Percentiles rank a stretch among this genome's conserved stretches.
Evolutionary conservation across 1,140 invertebrate genomes (phyloP).

Genomic region (Delia radicum): DNA sequence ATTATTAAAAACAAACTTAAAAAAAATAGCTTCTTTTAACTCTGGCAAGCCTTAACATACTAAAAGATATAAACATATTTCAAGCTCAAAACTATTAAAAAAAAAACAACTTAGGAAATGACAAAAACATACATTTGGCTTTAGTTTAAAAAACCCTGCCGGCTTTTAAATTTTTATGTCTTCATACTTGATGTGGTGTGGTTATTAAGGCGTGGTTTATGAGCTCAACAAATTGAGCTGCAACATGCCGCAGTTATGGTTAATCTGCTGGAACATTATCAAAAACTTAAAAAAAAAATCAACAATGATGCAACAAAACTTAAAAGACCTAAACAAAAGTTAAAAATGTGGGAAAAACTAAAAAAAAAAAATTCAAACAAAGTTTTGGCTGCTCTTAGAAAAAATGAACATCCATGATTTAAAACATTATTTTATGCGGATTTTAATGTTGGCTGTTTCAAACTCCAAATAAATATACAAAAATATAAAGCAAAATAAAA

Average conservation of each 20-base stretch:
- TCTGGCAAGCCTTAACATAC: too few relatives aligned
- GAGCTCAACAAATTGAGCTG: conserved; percentile 22
- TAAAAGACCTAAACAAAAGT: neutral
- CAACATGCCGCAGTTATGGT: conserved; percentile 21
- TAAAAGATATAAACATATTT: too few relatives aligned
- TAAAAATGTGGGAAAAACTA: conserved; percentile 14
- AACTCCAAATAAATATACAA: neutral
- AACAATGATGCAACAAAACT: conserved; percentile 14
- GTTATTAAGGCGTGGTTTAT: conserved; percentile 22
- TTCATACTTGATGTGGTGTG: conserved; percentile 1
- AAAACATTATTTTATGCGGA: neutral
- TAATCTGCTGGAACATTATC: conserved; percentile 22
- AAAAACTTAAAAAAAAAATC: conserved; percentile 7
- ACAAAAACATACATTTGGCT: conserved; percentile 22
- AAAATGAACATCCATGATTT: neutral
- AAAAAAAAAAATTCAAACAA: neutral
- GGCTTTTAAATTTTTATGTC: neutral
- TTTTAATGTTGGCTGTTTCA: conserved; percentile 15
- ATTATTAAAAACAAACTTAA: too few relatives aligned
- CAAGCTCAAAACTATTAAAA: neutral
- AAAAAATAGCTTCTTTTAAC: too few relatives aligned
- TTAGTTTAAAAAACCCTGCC: conserved; percentile 3
- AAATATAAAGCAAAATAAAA: neutral
- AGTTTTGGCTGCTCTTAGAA: neutral
- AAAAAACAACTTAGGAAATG: neutral